These are phyloP conservation scores for Hypanus sabinus DNA, from an alignment of 2,113 vertebrate species.

Conservation along the genomic window DNA sequence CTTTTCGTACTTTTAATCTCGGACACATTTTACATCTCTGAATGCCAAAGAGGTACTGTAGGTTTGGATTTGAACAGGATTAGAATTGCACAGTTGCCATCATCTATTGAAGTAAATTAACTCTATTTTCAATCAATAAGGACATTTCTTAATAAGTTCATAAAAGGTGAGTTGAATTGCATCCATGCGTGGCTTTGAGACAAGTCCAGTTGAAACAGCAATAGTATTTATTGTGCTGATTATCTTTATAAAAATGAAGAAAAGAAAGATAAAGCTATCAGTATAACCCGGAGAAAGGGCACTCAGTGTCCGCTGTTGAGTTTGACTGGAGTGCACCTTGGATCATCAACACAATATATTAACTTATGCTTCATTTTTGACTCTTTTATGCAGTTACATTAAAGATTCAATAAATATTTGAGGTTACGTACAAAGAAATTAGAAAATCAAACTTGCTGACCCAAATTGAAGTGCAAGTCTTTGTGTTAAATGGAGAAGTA, in stretches of 20 bases:
- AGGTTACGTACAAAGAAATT: neutral
- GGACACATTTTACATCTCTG: neutral
- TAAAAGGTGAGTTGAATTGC: neutral
- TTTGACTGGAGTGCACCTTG: no score
- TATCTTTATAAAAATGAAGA: neutral
- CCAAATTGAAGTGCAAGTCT: neutral
- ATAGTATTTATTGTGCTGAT: neutral
- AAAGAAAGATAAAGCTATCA: neutral
- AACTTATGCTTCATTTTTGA: no score
- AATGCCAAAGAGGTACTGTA: no score
- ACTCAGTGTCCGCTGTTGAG: no score
- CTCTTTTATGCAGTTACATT: no score
- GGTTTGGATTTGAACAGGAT: neutral
- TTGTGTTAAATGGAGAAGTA: neutral
- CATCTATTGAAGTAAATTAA: neutral
- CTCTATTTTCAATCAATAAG: neutral
- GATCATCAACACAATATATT: no score
- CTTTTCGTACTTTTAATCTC: neutral
- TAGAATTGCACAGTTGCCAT: neutral
- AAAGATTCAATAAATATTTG: neutral
- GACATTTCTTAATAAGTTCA: neutral
- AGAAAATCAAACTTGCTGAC: neutral
- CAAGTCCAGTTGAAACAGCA: neutral
- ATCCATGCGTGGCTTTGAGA: neutral
- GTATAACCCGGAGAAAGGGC: neutral